Base-by-base conservation (phyloP, 2,888 invertebrate species). In the Dilophus febrilis region DNA sequence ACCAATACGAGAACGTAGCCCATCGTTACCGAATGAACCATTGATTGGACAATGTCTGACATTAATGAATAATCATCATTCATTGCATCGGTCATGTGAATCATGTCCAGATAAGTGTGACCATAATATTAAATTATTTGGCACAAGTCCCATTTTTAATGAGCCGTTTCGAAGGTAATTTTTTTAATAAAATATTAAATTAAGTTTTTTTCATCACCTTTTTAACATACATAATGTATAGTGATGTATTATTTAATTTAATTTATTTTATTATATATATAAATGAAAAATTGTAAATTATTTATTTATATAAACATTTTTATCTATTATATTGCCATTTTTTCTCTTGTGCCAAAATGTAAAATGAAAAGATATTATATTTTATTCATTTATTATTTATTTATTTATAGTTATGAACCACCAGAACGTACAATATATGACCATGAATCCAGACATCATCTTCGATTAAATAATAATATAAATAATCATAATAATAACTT, bases 1-100 rank as follows among this genome's bases (percentile, higher is more conserved):
- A 52, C 62, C 62, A 53, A 57, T 59, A 54, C 57, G 59, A 51
- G 63, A 61, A 53, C 59, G 59, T 55, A 62, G 59, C 54, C 57
- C 59, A 50, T 60, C 59, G 49, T 53, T 59, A 53, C 59, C 61
- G 50, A 55, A 55, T 51, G 18, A 12, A 8, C 52, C 58, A 53
- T 54, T 60, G 50, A 55, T 52, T 47, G 55, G 51, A 42, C 48
- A 47, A 42, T 49, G 50, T 42, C 40, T 37, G 38, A 45, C 44
- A 27, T 32, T 35, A 31, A 39, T 45, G 28, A 61, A 57, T 53
- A 63, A 57, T 50, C 59, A 61, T 53, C 59, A 61, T 48, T 51
- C 57, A 44, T 50, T 61, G 47, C 59, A 58, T 52, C 56, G 61
- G 49, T 53, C 58, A 48, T 61, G 60, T 52, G 56, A 58, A 47